Percentiles rank a stretch among this genome's conserved stretches.
phyloP scores from a whole-genome alignment of 2,113 vertebrate species.

The Phalacrocorax carbo region DNA sequence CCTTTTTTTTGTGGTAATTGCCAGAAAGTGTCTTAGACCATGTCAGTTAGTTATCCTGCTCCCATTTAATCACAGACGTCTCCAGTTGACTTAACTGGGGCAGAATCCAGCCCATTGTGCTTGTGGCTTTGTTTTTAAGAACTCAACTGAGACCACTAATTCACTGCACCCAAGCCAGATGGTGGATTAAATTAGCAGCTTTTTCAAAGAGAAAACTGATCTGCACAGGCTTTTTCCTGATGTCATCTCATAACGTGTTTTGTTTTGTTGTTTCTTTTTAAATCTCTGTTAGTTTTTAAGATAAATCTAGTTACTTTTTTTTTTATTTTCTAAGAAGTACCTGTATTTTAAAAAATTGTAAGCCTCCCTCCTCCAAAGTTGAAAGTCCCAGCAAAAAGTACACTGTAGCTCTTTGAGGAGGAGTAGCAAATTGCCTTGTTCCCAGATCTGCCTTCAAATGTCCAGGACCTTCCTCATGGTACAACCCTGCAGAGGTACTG shows the following conservation, averaged over 20 bases:
- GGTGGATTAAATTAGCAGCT: neutral
- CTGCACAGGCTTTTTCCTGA: neutral
- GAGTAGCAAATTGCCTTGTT: neutral
- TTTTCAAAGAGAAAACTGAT: neutral
- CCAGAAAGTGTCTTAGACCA: neutral
- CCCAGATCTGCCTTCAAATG: neutral
- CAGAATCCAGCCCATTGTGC: neutral
- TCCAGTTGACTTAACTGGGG: neutral
- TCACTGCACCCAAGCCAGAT: neutral
- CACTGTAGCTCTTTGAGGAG: neutral
- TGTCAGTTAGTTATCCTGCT: neutral
- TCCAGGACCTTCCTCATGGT: neutral
- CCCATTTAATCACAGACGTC: neutral
- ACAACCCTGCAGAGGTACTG: neutral
- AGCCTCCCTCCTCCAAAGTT: neutral
- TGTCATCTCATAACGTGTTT: neutral
- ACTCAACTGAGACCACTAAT: neutral
- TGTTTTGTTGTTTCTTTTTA: neutral
- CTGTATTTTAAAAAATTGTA: neutral
- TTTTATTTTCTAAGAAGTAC: neutral
- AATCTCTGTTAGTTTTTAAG: neutral
- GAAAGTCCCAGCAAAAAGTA: neutral
- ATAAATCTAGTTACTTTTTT: neutral
- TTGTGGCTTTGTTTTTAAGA: neutral
- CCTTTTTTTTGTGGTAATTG: neutral